Evolutionary conservation across 37 sponge, comb jelly and placozoan genomes (phyloP).

Genomic region (Hormiphora californensis): DNA sequence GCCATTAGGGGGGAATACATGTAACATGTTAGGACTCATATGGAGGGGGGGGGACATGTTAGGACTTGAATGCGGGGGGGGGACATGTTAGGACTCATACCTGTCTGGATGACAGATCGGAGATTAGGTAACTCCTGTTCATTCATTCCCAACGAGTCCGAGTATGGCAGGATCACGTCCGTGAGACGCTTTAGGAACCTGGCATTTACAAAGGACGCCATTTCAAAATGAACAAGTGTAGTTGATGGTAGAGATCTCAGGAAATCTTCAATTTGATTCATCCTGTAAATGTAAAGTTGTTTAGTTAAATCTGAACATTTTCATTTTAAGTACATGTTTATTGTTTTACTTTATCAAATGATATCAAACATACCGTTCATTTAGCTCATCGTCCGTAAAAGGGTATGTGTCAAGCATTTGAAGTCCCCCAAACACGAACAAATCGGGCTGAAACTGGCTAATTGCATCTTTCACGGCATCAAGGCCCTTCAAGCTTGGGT

Average conservation of each 20-base stretch:
- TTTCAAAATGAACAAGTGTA: slow-evolving; percentile 74
- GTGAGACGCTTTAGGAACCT: slow-evolving; percentile 58
- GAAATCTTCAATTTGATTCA: slow-evolving; percentile 52
- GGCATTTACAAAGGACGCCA: slow-evolving; percentile 70
- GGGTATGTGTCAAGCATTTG: slow-evolving; percentile 78
- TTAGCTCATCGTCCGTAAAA: slow-evolving; percentile 49
- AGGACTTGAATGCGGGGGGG: slow-evolving; percentile 62
- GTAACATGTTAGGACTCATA: too few relatives aligned
- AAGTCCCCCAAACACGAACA: slow-evolving; percentile 70
- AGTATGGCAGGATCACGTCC: slow-evolving; percentile 64
- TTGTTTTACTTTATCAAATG: neutral
- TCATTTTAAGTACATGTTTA: neutral
- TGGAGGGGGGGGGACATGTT: too few relatives aligned
- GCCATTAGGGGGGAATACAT: too few relatives aligned
- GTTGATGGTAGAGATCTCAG: slow-evolving; percentile 53
- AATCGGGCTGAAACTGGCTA: slow-evolving; percentile 55
- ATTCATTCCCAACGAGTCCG: slow-evolving; percentile 79
- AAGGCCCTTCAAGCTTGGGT: slow-evolving; percentile 63
- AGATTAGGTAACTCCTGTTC: slow-evolving; percentile 82
- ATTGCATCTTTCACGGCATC: slow-evolving; percentile 53
- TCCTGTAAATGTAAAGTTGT: neutral
- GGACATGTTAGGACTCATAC: slow-evolving; percentile 55
- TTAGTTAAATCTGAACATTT: neutral
- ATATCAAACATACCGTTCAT: neutral
- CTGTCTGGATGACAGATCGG: slow-evolving; percentile 39